Evolutionary conservation across 2,888 invertebrate genomes (phyloP).

Genomic region (Eupithecia inturbata): DNA sequence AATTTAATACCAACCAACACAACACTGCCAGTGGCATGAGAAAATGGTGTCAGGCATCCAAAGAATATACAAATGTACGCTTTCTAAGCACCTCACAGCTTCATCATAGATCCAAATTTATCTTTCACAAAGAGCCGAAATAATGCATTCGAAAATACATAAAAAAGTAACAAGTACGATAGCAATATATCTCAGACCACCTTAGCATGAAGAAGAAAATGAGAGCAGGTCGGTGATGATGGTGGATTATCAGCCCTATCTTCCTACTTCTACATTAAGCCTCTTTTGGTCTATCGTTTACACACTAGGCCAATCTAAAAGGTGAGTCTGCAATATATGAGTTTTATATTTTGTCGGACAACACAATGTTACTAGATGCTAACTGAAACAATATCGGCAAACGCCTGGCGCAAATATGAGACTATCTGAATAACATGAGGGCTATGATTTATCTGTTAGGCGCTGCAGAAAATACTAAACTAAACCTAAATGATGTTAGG

Average conservation of each 20-base stretch:
- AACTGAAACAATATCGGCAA: constrained; percentile 13
- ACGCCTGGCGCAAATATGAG: constrained; percentile 21
- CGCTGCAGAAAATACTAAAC: constrained; percentile 13
- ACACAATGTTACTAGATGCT: background rate
- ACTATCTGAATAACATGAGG: constrained; percentile 22
- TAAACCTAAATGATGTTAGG: background rate
- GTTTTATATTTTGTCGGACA: background rate
- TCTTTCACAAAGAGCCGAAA: background rate
- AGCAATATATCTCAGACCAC: background rate
- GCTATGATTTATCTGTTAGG: constrained; percentile 16
- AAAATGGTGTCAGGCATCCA: background rate
- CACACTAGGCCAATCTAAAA: background rate
- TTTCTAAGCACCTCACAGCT: background rate
- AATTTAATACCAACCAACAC: background rate
- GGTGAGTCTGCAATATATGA: background rate
- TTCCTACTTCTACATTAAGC: too few species aligned
- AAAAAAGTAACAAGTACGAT: background rate
- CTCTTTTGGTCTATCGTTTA: too few species aligned
- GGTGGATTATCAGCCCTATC: background rate
- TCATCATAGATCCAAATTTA: background rate
- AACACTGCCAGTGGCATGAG: background rate
- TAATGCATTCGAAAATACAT: too few species aligned
- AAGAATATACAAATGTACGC: background rate
- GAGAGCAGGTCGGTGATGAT: background rate
- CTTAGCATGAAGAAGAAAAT: background rate